phyloP scores from a whole-genome alignment of 2,888 invertebrate genomes.

The Tipula vernalis region DNA sequence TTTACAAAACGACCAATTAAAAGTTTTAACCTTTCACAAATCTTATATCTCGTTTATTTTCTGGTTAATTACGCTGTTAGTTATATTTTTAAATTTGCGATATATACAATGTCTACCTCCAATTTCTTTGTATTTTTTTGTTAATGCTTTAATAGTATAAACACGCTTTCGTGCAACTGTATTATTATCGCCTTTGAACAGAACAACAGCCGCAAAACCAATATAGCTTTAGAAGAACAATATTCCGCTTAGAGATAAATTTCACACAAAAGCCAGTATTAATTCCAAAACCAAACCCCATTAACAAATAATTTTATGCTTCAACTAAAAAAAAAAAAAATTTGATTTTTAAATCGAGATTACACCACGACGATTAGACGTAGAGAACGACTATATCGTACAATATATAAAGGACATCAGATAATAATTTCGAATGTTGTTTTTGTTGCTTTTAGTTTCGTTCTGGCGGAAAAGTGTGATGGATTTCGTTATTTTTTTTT shows the following conservation, averaged over 20 bases:
- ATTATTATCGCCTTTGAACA: neutral
- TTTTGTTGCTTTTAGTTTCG: neutral
- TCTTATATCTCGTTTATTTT: neutral
- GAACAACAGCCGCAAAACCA: neutral
- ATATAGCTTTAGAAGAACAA: neutral
- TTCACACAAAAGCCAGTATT: neutral
- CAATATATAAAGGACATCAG: neutral
- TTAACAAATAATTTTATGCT: neutral
- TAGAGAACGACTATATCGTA: neutral
- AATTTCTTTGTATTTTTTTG: neutral
- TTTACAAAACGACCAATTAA: neutral
- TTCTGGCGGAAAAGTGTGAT: neutral
- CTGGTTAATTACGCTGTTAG: neutral
- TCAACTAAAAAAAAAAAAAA: neutral
- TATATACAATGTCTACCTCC: neutral
- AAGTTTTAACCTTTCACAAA: neutral
- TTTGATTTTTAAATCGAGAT: neutral
- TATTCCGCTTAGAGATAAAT: neutral
- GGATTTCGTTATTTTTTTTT: neutral
- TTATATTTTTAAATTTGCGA: neutral
- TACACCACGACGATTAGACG: neutral
- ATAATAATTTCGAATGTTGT: neutral
- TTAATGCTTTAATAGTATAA: neutral
- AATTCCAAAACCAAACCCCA: neutral
- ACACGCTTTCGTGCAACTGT: neutral